Evolutionary conservation across 2,113 vertebrate genomes (phyloP).

Genomic region (Physeter macrocephalus): DNA sequence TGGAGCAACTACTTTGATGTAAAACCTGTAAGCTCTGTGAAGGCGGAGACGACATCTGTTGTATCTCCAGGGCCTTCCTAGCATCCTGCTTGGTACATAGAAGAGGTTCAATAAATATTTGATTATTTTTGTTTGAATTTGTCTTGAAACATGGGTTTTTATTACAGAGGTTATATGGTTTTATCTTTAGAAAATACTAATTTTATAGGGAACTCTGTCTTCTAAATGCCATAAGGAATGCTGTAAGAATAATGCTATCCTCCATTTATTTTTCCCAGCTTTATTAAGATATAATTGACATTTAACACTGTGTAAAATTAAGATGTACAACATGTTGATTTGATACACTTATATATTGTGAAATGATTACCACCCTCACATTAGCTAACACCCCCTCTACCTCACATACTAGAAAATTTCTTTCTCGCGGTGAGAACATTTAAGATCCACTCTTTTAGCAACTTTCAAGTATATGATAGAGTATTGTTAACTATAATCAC

Average conservation of each 20-base stretch:
- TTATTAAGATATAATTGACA: not conserved
- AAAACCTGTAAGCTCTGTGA: not conserved
- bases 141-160: not conserved
- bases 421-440: not conserved
- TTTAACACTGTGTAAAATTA: not conserved
- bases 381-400: not conserved
- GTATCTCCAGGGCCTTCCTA: not conserved
- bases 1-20: slow-evolving; percentile 30
- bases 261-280: not conserved
- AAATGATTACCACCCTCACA: not conserved
- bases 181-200: slow-evolving; percentile 23
- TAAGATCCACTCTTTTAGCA: not conserved
- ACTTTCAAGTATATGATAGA: not conserved
- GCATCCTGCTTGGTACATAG: not conserved
- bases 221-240: not conserved
- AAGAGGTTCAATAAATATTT: slow-evolving; percentile 43
- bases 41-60: not conserved
- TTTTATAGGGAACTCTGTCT: not conserved
- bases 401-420: not conserved
- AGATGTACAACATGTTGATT: not conserved
- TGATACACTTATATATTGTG: not conserved
- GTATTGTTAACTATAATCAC: not conserved
- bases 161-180: not conserved
- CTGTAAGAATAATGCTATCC: not conserved
- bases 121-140: slow-evolving; percentile 24